phyloP scores from a whole-genome alignment of 2,797 vertebrate species.

The Melanotaenia parkinsoni region DNA sequence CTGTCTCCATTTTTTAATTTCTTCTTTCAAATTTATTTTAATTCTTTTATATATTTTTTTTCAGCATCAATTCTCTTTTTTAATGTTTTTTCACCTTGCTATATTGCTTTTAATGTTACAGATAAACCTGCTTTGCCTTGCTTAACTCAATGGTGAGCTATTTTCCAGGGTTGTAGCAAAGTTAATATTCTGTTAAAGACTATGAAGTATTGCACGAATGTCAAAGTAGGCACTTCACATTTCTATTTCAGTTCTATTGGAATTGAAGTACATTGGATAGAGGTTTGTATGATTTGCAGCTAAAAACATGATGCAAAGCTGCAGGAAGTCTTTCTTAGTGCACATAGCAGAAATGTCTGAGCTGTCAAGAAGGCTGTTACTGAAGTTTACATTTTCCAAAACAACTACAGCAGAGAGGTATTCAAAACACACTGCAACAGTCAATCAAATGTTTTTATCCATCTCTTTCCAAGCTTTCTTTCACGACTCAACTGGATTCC shows the following conservation, averaged over 20 bases:
- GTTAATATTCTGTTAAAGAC: slow-evolving; percentile 29
- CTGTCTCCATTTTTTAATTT: too few species aligned
- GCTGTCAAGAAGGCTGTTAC: slow-evolving; percentile 22
- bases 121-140: too few species aligned
- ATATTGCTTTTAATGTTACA: too few species aligned
- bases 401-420: slow-evolving; percentile 14
- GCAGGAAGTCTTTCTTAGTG: slow-evolving; percentile 13
- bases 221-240: slow-evolving; percentile 29
- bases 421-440: not conserved
- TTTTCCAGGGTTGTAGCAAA: slow-evolving; percentile 16
- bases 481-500: not conserved
- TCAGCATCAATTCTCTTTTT: too few species aligned
- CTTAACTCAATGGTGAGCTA: slow-evolving; percentile 3
- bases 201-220: slow-evolving; percentile 23
- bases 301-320: slow-evolving; percentile 4
- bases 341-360: slow-evolving; percentile 20
- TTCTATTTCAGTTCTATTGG: slow-evolving; percentile 14
- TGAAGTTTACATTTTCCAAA: slow-evolving; percentile 31
- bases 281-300: slow-evolving; percentile 14
- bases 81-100: too few species aligned
- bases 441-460: slow-evolving; percentile 35
- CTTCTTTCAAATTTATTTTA: too few species aligned
- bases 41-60: too few species aligned
- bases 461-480: not conserved
- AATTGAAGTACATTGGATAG: slow-evolving; percentile 20